phyloP scores from a whole-genome alignment of 2,888 invertebrate genomes.

The Lepidonotus clava region DNA sequence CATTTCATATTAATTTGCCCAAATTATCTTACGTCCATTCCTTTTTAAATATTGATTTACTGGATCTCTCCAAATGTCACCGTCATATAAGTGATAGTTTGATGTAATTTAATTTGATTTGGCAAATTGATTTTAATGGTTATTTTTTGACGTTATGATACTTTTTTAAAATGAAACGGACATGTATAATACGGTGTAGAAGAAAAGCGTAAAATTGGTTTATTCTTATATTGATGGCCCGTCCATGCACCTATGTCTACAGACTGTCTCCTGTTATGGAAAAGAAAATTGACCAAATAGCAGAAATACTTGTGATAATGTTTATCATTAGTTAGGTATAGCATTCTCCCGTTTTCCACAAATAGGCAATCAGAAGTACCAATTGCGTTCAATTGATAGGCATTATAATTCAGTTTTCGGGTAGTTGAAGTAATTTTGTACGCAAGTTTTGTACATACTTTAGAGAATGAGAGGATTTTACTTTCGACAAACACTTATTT shows the following conservation, averaged over 20 bases:
- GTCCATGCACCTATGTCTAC: no score
- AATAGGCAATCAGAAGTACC: slow-evolving; percentile 1
- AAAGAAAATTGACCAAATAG: no score
- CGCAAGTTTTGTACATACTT: not conserved
- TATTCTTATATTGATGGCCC: no score
- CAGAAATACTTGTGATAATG: no score
- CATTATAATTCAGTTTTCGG: not conserved
- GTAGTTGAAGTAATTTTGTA: not conserved
- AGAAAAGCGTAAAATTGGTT: not conserved
- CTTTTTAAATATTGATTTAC: no score
- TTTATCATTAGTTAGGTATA: no score
- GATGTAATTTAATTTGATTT: not conserved
- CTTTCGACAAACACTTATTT: not conserved
- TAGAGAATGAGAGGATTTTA: not conserved
- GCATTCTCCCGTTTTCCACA: not conserved
- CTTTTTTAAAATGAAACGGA: not conserved
- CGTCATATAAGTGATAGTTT: no score
- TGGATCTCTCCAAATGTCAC: no score
- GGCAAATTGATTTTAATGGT: not conserved
- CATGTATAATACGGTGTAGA: not conserved
- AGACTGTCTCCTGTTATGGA: no score
- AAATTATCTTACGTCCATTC: no score
- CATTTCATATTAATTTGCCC: no score
- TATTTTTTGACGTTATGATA: not conserved
- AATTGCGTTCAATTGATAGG: not conserved